Percentiles rank a stretch among this genome's conserved stretches.
These are phyloP conservation scores for Xestia c-nigrum DNA, from an alignment of 2,888 invertebrate species.

Conservation along the genomic window DNA sequence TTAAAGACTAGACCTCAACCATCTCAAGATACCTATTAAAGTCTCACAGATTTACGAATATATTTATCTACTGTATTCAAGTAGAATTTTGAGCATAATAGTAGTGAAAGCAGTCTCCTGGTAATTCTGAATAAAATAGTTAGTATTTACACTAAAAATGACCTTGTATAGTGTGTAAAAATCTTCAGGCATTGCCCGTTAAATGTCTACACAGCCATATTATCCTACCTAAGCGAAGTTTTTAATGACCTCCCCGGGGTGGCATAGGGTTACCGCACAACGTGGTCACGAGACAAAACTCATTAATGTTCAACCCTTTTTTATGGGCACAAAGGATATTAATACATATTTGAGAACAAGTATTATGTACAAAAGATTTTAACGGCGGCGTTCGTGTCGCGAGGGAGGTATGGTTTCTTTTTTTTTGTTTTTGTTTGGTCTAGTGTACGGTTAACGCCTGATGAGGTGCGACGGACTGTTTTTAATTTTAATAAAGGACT, in stretches of 20 bases:
- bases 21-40: constrained; percentile 30
- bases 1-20: constrained; percentile 5
- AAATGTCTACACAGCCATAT: constrained; percentile 60
- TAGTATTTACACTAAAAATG: constrained; percentile 10
- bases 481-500: background rate
- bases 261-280: constrained; percentile 60
- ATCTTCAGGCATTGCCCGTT: constrained; percentile 50
- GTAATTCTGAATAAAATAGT: constrained; percentile 13
- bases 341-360: constrained; percentile 72
- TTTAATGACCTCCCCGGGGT: constrained; percentile 75
- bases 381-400: constrained; percentile 47
- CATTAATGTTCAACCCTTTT: constrained; percentile 76
- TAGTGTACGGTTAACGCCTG: constrained; percentile 10
- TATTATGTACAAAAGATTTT: constrained; percentile 66
- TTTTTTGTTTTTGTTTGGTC: constrained; percentile 34
- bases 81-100: constrained; percentile 14
- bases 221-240: constrained; percentile 70
- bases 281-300: constrained; percentile 74
- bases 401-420: constrained; percentile 28
- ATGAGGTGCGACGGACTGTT: background rate
- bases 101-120: constrained; percentile 10
- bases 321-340: constrained; percentile 70
- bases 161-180: constrained; percentile 47
- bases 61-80: constrained; percentile 26
- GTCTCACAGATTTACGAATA: constrained; percentile 28